These are phyloP conservation scores for Hemaris fuciformis DNA, from an alignment of 2,888 invertebrate genomes.

Conservation along the genomic window DNA sequence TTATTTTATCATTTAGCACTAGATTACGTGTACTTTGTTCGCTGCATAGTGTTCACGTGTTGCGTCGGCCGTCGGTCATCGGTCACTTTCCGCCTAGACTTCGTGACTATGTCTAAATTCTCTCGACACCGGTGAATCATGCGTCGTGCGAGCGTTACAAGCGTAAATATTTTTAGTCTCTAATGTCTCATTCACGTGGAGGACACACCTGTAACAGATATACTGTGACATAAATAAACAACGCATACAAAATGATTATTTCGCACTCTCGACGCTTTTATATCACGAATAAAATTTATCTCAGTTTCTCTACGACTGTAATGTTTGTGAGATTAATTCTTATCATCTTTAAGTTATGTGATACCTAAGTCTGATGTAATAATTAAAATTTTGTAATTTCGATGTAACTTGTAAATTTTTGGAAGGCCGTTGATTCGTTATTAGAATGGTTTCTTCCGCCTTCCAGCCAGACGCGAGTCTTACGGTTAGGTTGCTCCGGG, in stretches of 20 bases:
- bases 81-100: not conserved
- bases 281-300: not conserved
- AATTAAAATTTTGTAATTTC: too few relatives aligned
- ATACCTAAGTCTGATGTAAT: too few relatives aligned
- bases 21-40: not conserved
- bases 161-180: constrained; percentile 23
- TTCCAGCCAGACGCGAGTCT: too few relatives aligned
- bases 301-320: not conserved
- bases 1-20: not conserved
- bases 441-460: too few relatives aligned
- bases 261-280: not conserved
- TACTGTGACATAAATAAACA: constrained; percentile 6
- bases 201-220: constrained; percentile 14
- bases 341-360: too few relatives aligned
- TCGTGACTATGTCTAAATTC: not conserved
- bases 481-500: too few relatives aligned
- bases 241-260: not conserved
- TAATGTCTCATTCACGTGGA: constrained; percentile 19
- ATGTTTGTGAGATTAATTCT: too few relatives aligned
- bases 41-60: not conserved
- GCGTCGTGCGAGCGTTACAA: constrained; percentile 11
- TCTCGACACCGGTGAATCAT: constrained; percentile 2
- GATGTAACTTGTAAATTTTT: too few relatives aligned
- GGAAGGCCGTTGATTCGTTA: too few relatives aligned
- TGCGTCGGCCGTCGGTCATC: not conserved